Conservation (phyloP, 2,113 vertebrate genomes). For the Circaetus cinerascens region DNA sequence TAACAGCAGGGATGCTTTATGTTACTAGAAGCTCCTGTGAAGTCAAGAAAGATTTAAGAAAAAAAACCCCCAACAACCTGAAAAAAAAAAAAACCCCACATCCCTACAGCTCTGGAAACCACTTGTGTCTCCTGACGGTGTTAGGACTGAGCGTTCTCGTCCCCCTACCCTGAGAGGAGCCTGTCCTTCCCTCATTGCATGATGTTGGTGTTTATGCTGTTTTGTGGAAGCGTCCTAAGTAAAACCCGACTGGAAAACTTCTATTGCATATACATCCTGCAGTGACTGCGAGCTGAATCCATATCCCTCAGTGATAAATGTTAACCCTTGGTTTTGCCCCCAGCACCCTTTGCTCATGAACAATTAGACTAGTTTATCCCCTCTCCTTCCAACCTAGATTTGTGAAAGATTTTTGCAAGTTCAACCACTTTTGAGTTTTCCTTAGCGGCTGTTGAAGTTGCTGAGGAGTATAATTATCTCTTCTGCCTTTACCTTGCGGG, state of each 20-base stretch:
- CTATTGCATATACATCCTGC: background rate
- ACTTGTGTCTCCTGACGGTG: accelerated
- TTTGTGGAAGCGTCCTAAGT: background rate
- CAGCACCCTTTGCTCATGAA: background rate
- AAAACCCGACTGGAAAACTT: background rate
- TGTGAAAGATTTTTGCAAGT: background rate
- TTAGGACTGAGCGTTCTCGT: background rate
- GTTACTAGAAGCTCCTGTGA: background rate
- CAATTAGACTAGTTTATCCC: background rate
- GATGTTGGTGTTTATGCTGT: background rate
- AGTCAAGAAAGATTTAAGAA: background rate
- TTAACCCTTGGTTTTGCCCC: background rate
- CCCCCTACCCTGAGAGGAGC: background rate
- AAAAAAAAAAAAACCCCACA: background rate
- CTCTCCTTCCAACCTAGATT: background rate
- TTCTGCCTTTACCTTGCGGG: background rate
- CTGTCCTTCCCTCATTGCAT: background rate
- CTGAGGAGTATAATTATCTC: background rate
- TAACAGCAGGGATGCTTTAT: background rate
- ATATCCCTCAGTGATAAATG: accelerated
- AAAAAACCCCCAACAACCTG: too few relatives aligned
- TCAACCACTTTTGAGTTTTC: background rate
- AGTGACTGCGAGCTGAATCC: background rate
- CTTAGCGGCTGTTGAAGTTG: background rate
- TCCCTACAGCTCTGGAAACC: background rate